Evolutionary conservation across 2,888 invertebrate species (phyloP).

Genomic region (Halictus quadricinctus): DNA sequence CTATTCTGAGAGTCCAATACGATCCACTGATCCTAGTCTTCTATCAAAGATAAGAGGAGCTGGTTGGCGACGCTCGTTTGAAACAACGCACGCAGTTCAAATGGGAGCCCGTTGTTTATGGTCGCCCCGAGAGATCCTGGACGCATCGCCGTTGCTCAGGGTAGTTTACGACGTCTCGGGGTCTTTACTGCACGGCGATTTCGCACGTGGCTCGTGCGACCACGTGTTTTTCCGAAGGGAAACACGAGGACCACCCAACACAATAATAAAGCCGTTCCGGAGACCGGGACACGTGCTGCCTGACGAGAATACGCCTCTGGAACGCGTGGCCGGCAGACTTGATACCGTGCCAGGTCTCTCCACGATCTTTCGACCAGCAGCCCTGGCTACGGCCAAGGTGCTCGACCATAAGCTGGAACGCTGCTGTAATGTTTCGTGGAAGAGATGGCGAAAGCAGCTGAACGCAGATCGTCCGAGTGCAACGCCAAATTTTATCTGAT

Average conservation of each 20-base stretch:
- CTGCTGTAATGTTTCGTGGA: background rate
- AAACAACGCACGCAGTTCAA: background rate
- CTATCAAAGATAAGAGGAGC: background rate
- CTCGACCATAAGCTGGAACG: background rate
- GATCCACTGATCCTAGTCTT: background rate
- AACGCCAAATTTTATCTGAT: background rate
- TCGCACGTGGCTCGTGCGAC: slow-evolving; percentile 55
- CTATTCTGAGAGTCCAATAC: background rate
- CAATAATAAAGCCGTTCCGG: slow-evolving; percentile 52
- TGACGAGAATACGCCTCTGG: background rate
- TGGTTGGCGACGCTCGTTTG: background rate
- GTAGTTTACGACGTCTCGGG: slow-evolving; percentile 57
- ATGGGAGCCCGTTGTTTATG: background rate
- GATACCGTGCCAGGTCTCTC: background rate
- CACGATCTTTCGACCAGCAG: background rate
- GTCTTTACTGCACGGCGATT: slow-evolving; percentile 50
- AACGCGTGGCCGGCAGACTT: background rate
- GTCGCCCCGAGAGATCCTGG: background rate
- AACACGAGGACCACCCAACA: slow-evolving; percentile 28
- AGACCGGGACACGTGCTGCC: slow-evolving; percentile 22
- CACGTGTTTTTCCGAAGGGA: slow-evolving; percentile 25
- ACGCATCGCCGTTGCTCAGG: background rate
- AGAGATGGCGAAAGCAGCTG: slow-evolving; percentile 2
- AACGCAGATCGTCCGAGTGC: background rate
- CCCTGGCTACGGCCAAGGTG: background rate